A percentile compares a stretch with the other conserved stretches of the same genome.
Evolutionary conservation across 2,888 invertebrate genomes (phyloP).

Genomic region (Odontothrips loti): DNA sequence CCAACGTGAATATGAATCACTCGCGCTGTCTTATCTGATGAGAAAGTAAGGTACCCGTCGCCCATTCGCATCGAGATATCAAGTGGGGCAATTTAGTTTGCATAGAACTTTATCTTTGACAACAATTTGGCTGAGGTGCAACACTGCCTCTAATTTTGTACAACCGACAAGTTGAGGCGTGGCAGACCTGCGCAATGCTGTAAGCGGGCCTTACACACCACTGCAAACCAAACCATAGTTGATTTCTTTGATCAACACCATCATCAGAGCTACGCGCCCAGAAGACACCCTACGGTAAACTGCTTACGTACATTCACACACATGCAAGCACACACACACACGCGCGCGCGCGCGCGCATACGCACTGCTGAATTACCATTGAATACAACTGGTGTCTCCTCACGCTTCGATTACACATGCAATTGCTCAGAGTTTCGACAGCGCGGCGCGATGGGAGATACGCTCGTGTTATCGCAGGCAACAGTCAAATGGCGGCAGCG

Average conservation of each 20-base stretch:
- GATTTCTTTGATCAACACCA: not conserved
- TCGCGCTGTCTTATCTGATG: no score
- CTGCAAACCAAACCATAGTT: not conserved
- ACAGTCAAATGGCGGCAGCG: not conserved
- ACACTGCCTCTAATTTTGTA: no score
- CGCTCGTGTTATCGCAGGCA: not conserved
- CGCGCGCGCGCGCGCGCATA: not conserved
- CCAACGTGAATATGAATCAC: no score
- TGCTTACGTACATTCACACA: not conserved
- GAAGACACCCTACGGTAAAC: not conserved
- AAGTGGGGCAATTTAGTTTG: not conserved
- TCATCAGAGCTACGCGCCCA: not conserved
- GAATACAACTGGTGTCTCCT: not conserved
- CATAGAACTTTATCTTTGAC: not conserved
- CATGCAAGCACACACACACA: not conserved
- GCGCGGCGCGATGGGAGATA: conserved; percentile 8
- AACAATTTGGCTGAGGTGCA: no score
- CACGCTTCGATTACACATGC: conserved; percentile 15
- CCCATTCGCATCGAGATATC: not conserved
- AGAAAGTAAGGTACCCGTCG: no score
- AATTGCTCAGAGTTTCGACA: conserved; percentile 18
- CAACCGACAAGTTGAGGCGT: not conserved
- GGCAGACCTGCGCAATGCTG: no score
- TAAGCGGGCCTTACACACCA: not conserved
- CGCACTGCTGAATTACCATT: conserved; percentile 8